Base-by-base conservation (phyloP, 2,113 vertebrate genomes). In the Nothoprocta perdicaria region DNA sequence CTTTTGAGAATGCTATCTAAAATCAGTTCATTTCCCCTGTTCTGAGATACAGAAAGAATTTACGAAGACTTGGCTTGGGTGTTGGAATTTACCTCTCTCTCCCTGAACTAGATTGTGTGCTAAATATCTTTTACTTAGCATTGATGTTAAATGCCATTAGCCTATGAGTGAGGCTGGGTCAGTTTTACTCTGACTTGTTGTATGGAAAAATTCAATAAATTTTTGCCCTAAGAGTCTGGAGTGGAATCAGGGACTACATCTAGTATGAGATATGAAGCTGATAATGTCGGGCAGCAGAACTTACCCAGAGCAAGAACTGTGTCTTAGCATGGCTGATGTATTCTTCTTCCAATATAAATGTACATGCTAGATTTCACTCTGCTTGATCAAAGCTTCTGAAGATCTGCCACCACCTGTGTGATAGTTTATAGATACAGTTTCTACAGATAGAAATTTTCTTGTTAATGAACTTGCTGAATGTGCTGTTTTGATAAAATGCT, bases 401-500 rank as follows among this genome's bases (percentile, higher is more conserved):
- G 80, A 62, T 75, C 62, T 84, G 23, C 74, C 72, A 76, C 73
- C 61, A 78, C 57, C 65, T 82, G 50, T 0, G 2, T 67, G 46
- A 61, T 76, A 78, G 62, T 75, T 91, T 92, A 84, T 85, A 77
- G 86, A 80, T 91, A 7, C 0, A 65, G 61, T 87, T 38, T 94
- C 65, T 92, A 88, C 79, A n/a, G 38, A 18, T 72, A 88, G 91
- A 88, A 89, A 50, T 89, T 85, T 80, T 92, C 61, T 88, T 67
- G 61, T 75, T 89, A 92, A 72, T 65, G 91, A 66, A 73, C 93
- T 72, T 0, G 50, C 87, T 94, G 91, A 93, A 78, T 87, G 79
- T 92, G 91, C 84, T 80, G 52, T 55, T 95, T 87, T 83, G 89
- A 29, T 86, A 80, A 89, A 91, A 94, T 61, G 84, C 87, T 87